A percentile compares a stretch with the other conserved stretches of the same genome.
Conservation (phyloP, 2,888 invertebrate genomes). For the Macaria notata region DNA sequence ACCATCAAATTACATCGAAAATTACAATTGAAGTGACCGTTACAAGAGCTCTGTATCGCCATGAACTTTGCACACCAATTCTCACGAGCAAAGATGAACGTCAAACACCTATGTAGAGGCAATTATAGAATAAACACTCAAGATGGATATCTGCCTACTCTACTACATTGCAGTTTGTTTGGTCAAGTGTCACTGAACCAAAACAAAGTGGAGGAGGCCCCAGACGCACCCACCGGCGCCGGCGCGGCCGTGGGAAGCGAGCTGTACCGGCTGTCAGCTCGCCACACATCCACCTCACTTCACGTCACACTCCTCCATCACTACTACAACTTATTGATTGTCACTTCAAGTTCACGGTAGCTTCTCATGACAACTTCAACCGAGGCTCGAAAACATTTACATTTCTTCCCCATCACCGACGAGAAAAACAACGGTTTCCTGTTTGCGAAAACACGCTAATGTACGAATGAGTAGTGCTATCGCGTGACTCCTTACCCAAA, state of each 20-base stretch:
- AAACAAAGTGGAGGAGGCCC: conserved; percentile 26
- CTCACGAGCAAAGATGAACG: conserved; percentile 5
- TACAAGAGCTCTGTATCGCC: not conserved
- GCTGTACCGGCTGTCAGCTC: conserved; percentile 35
- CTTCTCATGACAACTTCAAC: conserved; percentile 24
- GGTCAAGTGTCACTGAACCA: conserved; percentile 35
- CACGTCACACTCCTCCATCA: conserved; percentile 26
- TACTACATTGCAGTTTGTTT: conserved; percentile 24
- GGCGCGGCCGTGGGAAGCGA: conserved; percentile 46
- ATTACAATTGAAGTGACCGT: too few relatives aligned
- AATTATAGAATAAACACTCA: conserved; percentile 16
- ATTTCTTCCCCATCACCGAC: too few relatives aligned
- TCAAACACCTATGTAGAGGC: conserved; percentile 14
- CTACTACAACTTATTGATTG: conserved; percentile 25
- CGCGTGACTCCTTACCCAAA: conserved; percentile 40
- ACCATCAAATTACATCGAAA: too few relatives aligned
- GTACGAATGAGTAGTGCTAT: conserved; percentile 5
- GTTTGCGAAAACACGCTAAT: conserved; percentile 17
- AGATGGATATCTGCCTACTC: conserved; percentile 12
- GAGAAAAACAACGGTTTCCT: not conserved
- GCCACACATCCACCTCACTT: conserved; percentile 32
- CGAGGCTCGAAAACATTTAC: conserved; percentile 11
- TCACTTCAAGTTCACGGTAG: conserved; percentile 17
- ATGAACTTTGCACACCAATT: conserved; percentile 2
- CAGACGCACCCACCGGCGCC: conserved; percentile 38